Conservation (phyloP, 1,140 invertebrate species). For the Diabrotica virgifera region DNA sequence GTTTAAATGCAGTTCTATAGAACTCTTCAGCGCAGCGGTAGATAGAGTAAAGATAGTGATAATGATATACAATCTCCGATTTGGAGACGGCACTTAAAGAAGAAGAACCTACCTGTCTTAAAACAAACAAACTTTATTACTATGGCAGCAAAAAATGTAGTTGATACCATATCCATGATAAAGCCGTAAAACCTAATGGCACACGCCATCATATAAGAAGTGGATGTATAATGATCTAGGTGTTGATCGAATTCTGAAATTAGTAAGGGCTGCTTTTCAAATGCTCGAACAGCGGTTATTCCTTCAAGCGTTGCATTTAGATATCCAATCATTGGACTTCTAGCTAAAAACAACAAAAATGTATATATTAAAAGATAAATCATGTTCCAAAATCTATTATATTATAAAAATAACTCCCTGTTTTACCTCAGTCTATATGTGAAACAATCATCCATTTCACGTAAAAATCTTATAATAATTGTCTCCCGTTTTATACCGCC, state of each 20-base stretch:
- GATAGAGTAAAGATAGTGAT: no score
- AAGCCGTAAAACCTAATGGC: constrained; percentile 68
- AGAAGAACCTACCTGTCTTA: neutral
- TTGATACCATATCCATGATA: constrained; percentile 74
- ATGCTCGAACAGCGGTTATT: constrained; percentile 84
- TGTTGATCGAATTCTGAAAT: constrained; percentile 77
- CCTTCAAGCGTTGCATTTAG: constrained; percentile 67
- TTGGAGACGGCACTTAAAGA: no score
- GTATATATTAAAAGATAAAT: no score
- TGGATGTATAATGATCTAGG: constrained; percentile 69
- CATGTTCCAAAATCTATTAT: no score
- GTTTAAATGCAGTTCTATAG: no score
- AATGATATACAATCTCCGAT: no score
- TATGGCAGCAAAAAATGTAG: constrained; percentile 58
- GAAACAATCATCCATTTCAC: no score
- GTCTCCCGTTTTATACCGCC: no score
- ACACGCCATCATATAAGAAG: constrained; percentile 62
- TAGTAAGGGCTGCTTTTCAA: constrained; percentile 71
- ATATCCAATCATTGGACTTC: constrained; percentile 67
- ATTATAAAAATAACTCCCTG: no score
- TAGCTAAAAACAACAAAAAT: constrained; percentile 31
- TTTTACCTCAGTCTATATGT: no score
- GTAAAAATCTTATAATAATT: no score
- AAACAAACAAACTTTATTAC: neutral
- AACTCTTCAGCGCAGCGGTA: no score